Evolutionary conservation across 2,888 invertebrate species (phyloP), one percentile per base, ranked within the genome.

Genomic region (Sicus ferrugineus): DNA sequence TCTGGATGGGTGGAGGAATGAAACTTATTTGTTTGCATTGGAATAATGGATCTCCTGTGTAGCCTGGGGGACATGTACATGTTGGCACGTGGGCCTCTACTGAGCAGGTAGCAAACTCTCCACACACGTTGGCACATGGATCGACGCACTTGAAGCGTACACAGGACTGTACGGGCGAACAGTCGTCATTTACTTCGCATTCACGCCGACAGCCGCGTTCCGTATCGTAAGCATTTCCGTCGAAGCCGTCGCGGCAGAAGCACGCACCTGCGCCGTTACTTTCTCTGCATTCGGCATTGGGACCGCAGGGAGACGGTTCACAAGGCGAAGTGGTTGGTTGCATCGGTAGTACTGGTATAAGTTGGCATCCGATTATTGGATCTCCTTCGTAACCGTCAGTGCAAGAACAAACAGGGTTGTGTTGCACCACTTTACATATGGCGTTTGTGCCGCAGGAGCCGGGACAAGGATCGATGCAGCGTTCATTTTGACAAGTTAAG

Each of bases 181-280:
- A 95, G 74, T 95, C 94, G 52, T 89, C 89, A 80, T 92, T 94
- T 65, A 84, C 86, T 85, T 94, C 93, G 80, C 95, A 95, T 85
- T 95, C 94, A 64, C 90, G 86, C 64, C 88, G 87, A 76, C 92
- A 92, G 38, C 90, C 93, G 68, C 87, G 86, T 48, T 87, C 86
- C 73, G 79, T 86, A 77, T 92, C 92, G 77, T 94, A 94, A 1
- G 95, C 93, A 85, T 95, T 93, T 38, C 95, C 95, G 77, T 92
- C 90, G 76, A 90, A 93, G 28, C 93, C 93, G 67, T 90, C 88
- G 6, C 90, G 90, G 79, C 95, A 95, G 31, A 89, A 89, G 80
- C 95, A 96, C 46, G 95, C 94, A n/a, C 93, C 93, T 0, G 94
- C 93, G 14, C 92, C 92, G 77, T 93, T 93, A 73, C 90, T 88